These are phyloP conservation scores for Bombus huntii DNA, from an alignment of 1,140 invertebrate genomes.

Conservation along the genomic window DNA sequence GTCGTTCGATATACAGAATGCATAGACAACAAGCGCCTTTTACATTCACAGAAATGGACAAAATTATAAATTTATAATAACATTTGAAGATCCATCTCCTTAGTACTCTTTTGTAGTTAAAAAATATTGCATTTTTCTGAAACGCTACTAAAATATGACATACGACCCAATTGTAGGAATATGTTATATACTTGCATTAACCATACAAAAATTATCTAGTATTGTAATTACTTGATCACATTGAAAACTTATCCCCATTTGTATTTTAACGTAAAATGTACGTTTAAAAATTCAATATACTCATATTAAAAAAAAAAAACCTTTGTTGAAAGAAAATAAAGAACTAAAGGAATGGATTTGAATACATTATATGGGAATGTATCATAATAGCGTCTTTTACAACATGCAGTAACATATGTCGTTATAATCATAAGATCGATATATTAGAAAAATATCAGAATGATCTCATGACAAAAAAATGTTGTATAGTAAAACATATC, in stretches of 20 bases:
- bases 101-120: not conserved
- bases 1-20: not conserved
- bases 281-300: not conserved
- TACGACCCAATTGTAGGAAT: not conserved
- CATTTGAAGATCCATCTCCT: not conserved
- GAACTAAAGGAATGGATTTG: not conserved
- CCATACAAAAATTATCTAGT: not conserved
- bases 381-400: slow-evolving; percentile 1
- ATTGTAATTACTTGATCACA: not conserved
- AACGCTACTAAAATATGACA: not conserved
- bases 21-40: not conserved
- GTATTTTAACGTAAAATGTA: not conserved
- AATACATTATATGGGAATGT: slow-evolving; percentile 29
- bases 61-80: slow-evolving; percentile 2
- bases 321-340: not conserved
- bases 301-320: not conserved
- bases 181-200: not conserved
- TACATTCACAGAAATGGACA: not conserved
- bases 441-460: not conserved
- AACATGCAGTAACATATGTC: not conserved
- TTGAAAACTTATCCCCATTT: not conserved
- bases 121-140: not conserved
- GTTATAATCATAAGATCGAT: not conserved
- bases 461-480: slow-evolving; percentile 30
- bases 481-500: slow-evolving; percentile 8